phyloP scores from a whole-genome alignment of 37 sponge, comb jelly and placozoan species.

The Mnemiopsis leidyi region DNA sequence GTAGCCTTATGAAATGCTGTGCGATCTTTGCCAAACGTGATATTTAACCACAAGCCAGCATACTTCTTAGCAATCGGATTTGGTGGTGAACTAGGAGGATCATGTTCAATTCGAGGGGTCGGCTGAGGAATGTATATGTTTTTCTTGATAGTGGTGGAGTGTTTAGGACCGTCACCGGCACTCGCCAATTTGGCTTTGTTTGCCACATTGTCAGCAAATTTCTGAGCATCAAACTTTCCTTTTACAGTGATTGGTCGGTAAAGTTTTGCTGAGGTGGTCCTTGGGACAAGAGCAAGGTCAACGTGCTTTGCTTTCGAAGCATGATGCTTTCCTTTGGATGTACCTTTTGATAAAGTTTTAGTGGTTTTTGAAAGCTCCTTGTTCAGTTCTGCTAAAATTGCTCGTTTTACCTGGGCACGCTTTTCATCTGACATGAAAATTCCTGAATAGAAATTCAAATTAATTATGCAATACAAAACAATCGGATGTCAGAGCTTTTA shows the following conservation, averaged over 20 bases:
- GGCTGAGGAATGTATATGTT: neutral
- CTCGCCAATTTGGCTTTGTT: too few species aligned
- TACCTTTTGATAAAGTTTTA: neutral
- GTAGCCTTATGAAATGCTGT: neutral
- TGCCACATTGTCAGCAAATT: neutral
- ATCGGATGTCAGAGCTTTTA: too few species aligned
- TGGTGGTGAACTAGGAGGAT: neutral
- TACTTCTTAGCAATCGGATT: neutral
- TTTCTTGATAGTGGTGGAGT: neutral
- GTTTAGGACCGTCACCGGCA: too few species aligned
- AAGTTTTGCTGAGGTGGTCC: neutral
- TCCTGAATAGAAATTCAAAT: too few species aligned
- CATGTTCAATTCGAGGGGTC: neutral
- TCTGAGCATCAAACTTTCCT: slow-evolving; percentile 20
- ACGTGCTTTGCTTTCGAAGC: neutral
- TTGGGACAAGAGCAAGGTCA: neutral
- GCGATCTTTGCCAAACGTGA: neutral
- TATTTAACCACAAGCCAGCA: neutral
- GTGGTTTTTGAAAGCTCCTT: slow-evolving; percentile 10
- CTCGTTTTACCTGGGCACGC: slow-evolving; percentile 32
- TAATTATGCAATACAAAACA: too few species aligned
- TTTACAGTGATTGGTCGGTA: neutral
- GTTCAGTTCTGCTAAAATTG: slow-evolving; percentile 36
- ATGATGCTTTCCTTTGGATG: neutral
- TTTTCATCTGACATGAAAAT: slow-evolving; percentile 41